These are phyloP conservation scores for Scaptomyza cyrtandrae DNA, from an alignment of 2,888 invertebrate species.

Conservation along the genomic window DNA sequence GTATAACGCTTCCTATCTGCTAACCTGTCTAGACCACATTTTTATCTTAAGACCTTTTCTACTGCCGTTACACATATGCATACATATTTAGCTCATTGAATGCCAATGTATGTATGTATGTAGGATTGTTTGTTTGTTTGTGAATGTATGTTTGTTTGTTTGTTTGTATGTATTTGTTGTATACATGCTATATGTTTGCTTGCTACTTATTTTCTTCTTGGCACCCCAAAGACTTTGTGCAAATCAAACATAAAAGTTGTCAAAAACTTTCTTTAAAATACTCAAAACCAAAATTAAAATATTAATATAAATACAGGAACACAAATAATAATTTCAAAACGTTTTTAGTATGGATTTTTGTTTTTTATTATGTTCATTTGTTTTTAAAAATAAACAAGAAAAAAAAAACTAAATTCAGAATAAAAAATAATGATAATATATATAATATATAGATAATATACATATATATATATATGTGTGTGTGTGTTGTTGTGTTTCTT, in stretches of 20 bases:
- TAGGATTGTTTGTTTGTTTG: constrained; percentile 8
- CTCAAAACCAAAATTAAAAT: not conserved
- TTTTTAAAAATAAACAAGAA: constrained; percentile 39
- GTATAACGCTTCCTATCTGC: constrained; percentile 41
- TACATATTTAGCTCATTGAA: constrained; percentile 26
- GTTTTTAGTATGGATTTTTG: constrained; percentile 32
- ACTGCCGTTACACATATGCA: constrained; percentile 35
- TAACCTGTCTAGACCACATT: constrained; percentile 46
- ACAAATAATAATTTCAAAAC: not conserved
- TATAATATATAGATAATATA: constrained; percentile 70
- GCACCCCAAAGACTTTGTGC: constrained; percentile 23
- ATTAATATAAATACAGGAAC: not conserved
- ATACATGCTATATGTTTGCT: constrained; percentile 14
- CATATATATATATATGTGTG: constrained; percentile 33
- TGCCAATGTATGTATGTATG: constrained; percentile 19
- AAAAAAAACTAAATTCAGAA: constrained; percentile 30
- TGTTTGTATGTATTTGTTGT: constrained; percentile 14
- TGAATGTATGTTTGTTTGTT: constrained; percentile 16
- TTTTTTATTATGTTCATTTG: constrained; percentile 48
- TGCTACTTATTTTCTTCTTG: constrained; percentile 38
- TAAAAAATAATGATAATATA: constrained; percentile 58
- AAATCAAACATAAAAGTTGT: not conserved
- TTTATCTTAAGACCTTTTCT: constrained; percentile 17
- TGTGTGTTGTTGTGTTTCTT: constrained; percentile 14
- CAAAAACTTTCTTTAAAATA: not conserved